Conservation (phyloP, 1,140 invertebrate species). For the Heliconius eleuchia region DNA sequence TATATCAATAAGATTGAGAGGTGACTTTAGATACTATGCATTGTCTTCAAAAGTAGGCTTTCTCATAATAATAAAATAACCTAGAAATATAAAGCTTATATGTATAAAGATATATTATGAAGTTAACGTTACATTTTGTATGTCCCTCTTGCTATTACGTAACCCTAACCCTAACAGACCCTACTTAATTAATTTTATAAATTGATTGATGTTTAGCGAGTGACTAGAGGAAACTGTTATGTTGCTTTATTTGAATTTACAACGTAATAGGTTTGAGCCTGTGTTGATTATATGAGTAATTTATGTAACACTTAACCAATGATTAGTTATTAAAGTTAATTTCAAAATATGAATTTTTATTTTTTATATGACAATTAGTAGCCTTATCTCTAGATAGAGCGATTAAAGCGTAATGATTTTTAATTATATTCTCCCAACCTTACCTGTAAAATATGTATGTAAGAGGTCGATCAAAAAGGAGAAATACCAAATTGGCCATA, state of each 20-base stretch:
- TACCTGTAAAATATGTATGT: no score
- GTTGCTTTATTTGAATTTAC: conserved; percentile 1
- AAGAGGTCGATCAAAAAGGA: no score
- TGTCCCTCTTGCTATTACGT: neutral
- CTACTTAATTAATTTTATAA: conserved; percentile 1
- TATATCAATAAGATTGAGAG: neutral
- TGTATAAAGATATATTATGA: no score
- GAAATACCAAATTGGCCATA: no score
- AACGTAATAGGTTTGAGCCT: neutral
- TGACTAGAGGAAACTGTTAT: neutral
- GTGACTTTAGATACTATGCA: neutral
- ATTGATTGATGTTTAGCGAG: neutral
- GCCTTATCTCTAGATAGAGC: no score
- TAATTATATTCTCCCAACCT: no score
- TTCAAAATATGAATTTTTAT: neutral
- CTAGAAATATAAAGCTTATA: neutral
- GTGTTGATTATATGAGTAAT: neutral
- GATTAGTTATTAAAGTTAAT: neutral
- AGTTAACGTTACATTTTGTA: neutral
- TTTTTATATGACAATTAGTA: no score
- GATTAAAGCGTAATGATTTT: no score
- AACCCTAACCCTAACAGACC: no score
- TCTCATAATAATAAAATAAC: neutral
- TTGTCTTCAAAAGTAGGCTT: neutral
- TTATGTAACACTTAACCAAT: neutral